Evolutionary conservation across 2,797 vertebrate genomes (phyloP).

Genomic region (Liparis tanakae): DNA sequence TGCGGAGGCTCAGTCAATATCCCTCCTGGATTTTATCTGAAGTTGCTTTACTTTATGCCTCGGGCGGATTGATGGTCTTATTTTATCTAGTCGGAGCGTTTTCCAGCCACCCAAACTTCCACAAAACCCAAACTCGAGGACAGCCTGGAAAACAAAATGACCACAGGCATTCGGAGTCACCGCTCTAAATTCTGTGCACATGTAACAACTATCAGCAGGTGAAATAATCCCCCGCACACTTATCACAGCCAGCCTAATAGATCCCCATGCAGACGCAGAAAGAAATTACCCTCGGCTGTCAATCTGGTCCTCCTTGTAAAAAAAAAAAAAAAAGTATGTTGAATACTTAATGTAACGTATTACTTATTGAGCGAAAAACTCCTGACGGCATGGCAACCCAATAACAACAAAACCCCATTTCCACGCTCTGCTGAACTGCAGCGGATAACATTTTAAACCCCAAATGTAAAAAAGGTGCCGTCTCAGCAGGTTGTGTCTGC

Average conservation of each 20-base stretch:
- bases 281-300: conserved; percentile 47
- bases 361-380: conserved; percentile 29
- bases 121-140: conserved; percentile 58
- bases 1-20: conserved; percentile 54
- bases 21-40: conserved; percentile 63
- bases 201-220: conserved; percentile 54
- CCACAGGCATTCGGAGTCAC: conserved; percentile 39
- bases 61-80: conserved; percentile 53
- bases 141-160: conserved; percentile 44
- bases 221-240: conserved; percentile 52
- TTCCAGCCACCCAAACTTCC: conserved; percentile 45
- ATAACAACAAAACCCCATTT: conserved; percentile 34
- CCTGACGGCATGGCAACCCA: conserved; percentile 19
- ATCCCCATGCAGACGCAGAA: conserved; percentile 33
- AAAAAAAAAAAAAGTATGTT: conserved; percentile 34
- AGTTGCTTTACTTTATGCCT: conserved; percentile 45
- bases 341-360: conserved; percentile 31
- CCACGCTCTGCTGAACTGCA: conserved; percentile 21
- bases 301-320: conserved; percentile 1
- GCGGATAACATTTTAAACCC: conserved; percentile 42
- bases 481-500: conserved; percentile 48
- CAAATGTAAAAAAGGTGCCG: conserved; percentile 25
- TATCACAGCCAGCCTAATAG: conserved; percentile 52
- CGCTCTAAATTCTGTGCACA: conserved; percentile 49
- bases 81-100: conserved; percentile 66